Percentiles rank a stretch among this genome's conserved stretches.
These are phyloP conservation scores for Fistularia tabacaria DNA, from an alignment of 2,797 vertebrate species.

Conservation along the genomic window DNA sequence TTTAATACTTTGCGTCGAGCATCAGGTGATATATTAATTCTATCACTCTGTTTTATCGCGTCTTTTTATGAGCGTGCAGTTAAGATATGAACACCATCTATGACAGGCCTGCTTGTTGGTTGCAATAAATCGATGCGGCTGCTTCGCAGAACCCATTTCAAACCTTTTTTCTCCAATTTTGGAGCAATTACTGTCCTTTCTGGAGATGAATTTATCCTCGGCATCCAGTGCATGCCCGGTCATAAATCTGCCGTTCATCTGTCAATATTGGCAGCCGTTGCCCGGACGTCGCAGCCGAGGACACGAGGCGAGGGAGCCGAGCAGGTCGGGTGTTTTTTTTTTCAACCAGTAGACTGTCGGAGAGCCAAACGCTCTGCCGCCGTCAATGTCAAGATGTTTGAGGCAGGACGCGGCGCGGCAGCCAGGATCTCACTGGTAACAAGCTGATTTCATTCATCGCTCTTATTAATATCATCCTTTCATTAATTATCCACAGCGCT, in stretches of 20 bases:
- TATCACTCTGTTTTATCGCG: conserved; percentile 4
- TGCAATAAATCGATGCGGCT: conserved; percentile 36
- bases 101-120: conserved; percentile 25
- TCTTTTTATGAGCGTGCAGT: conserved; percentile 21
- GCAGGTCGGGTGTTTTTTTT: not conserved
- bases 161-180: conserved; percentile 45
- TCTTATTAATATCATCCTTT: too few species aligned
- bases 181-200: conserved; percentile 29
- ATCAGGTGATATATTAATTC: not conserved
- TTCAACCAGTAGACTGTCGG: too few species aligned
- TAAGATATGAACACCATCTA: conserved; percentile 30
- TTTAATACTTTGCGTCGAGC: too few species aligned
- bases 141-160: conserved; percentile 35
- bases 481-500: too few species aligned
- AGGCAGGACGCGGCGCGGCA: too few species aligned
- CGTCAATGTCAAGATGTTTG: too few species aligned
- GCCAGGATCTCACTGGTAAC: too few species aligned
- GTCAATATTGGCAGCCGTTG: conserved; percentile 45
- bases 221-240: conserved; percentile 30
- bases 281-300: conserved; percentile 2
- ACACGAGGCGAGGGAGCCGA: conserved; percentile 1
- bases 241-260: conserved; percentile 36
- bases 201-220: conserved; percentile 45
- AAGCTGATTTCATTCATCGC: too few species aligned
- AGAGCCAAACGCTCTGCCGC: too few species aligned